phyloP scores from a whole-genome alignment of 2,113 vertebrate species.

The Lagopus leucura region DNA sequence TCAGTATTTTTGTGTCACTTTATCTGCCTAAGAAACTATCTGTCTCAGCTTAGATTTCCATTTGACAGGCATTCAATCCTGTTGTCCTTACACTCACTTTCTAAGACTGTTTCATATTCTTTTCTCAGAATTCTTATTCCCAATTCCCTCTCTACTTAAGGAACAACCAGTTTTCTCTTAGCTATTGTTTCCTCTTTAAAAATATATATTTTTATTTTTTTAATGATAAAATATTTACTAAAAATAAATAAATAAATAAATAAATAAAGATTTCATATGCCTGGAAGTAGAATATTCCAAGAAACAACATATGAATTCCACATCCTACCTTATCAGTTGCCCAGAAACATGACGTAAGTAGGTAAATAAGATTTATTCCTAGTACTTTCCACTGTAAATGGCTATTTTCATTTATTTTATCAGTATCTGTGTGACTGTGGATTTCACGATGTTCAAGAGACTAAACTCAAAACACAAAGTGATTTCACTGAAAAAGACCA shows the following conservation, averaged over 20 bases:
- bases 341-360: not conserved
- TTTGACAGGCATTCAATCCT: not conserved
- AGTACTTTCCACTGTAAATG: not conserved
- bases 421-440: not conserved
- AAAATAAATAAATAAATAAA: not conserved
- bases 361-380: not conserved
- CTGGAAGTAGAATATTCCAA: not conserved
- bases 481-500: conserved; percentile 18
- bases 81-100: not conserved
- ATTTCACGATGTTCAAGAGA: not conserved
- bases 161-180: not conserved
- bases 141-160: not conserved
- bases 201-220: not conserved
- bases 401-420: not conserved
- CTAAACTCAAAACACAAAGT: not conserved
- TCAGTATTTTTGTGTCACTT: not conserved
- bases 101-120: not conserved
- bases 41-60: not conserved
- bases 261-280: not conserved
- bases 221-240: not conserved
- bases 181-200: not conserved
- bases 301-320: not conserved
- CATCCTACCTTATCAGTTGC: not conserved
- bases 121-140: not conserved
- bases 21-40: not conserved